Evolutionary conservation across 2,888 invertebrate genomes (phyloP).

Genomic region (Oligia fasciuncula): DNA sequence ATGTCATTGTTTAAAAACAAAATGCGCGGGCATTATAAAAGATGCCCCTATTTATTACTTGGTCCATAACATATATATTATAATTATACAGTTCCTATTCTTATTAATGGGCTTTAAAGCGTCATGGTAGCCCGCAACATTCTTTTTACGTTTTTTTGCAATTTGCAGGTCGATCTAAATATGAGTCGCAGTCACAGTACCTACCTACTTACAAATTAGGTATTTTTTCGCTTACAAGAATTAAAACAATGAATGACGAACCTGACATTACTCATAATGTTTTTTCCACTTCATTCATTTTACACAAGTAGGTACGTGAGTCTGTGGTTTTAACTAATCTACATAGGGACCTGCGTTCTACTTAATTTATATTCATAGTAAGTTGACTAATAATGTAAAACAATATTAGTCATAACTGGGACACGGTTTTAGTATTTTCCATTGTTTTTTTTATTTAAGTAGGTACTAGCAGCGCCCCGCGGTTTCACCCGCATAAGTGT

Average conservation of each 20-base stretch:
- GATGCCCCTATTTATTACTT: too few relatives aligned
- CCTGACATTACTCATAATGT: constrained; percentile 12
- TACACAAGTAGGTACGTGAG: background rate
- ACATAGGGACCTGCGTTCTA: background rate
- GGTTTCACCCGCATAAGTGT: too few relatives aligned
- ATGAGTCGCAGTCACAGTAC: background rate
- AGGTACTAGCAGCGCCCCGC: background rate
- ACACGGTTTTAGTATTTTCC: constrained; percentile 24
- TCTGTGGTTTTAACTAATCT: constrained; percentile 23
- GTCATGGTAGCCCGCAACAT: too few relatives aligned
- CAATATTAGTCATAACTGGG: constrained; percentile 17
- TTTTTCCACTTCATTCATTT: constrained; percentile 26
- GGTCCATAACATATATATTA: too few relatives aligned
- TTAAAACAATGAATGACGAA: constrained; percentile 26
- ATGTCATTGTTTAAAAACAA: too few relatives aligned
- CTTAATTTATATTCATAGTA: constrained; percentile 1
- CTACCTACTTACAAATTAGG: background rate
- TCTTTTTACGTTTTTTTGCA: too few relatives aligned
- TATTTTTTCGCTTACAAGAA: constrained; percentile 14
- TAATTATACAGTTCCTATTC: too few relatives aligned
- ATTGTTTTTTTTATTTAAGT: constrained; percentile 21
- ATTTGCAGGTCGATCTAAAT: too few relatives aligned
- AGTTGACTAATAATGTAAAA: constrained; percentile 22
- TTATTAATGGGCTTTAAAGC: too few relatives aligned
- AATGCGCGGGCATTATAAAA: too few relatives aligned